A percentile compares a stretch with the other conserved stretches of the same genome.
Conservation (phyloP, 1,140 invertebrate genomes). For the Cotesia chilonis region DNA sequence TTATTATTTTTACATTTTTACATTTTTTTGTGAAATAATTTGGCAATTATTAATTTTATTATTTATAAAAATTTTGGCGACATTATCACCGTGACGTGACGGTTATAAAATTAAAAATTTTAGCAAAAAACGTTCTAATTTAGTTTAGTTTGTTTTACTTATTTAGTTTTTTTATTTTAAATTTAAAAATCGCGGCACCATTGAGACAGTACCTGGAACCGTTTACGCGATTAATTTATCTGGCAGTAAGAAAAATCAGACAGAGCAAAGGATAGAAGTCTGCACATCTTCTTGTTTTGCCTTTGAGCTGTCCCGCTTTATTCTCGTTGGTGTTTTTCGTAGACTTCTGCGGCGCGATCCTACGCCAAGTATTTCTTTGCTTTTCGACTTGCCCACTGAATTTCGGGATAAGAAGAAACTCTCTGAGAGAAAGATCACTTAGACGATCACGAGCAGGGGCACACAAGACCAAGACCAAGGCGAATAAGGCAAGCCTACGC, state of each 20-base stretch:
- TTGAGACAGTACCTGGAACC: slow-evolving; percentile 32
- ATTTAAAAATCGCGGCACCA: slow-evolving; percentile 6
- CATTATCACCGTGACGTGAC: not conserved
- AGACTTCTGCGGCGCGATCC: slow-evolving; percentile 12
- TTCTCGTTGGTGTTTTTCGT: slow-evolving; percentile 12
- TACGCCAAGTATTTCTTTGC: slow-evolving; percentile 13
- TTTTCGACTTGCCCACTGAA: slow-evolving; percentile 42
- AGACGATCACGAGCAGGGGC: not conserved
- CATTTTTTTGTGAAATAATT: no score
- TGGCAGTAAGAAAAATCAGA: slow-evolving; percentile 28
- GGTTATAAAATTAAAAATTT: not conserved
- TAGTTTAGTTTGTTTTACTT: no score
- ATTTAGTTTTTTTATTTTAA: not conserved
- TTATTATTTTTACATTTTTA: no score
- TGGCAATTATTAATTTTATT: no score
- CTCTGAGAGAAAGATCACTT: slow-evolving; percentile 21
- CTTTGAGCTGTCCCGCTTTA: slow-evolving; percentile 14
- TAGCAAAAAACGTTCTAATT: not conserved
- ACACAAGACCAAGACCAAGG: not conserved
- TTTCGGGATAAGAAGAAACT: slow-evolving; percentile 45
- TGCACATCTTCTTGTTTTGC: not conserved
- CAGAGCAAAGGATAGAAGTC: not conserved
- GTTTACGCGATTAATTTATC: slow-evolving; percentile 36
- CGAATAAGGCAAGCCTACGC: slow-evolving; percentile 27
- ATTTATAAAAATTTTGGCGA: no score